Evolutionary conservation across 2,888 invertebrate genomes (phyloP).

Genomic region (Yponomeuta malinellus): DNA sequence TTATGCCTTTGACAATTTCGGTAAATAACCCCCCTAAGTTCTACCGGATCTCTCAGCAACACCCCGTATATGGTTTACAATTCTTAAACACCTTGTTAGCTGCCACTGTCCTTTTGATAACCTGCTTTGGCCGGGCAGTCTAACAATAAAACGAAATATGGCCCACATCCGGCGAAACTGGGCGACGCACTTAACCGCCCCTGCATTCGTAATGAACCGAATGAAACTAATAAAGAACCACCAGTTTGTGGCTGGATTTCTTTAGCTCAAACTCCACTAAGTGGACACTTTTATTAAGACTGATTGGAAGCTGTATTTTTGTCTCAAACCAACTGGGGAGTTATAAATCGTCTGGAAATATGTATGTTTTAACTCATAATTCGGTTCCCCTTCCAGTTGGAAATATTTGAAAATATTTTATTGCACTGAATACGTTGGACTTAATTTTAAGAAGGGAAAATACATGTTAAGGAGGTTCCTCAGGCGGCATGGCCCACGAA

Average conservation of each 20-base stretch:
- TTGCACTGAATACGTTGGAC: too few species aligned
- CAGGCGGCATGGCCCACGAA: too few species aligned
- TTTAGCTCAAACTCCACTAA: not conserved
- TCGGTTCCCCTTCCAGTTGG: too few species aligned
- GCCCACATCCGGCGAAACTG: not conserved
- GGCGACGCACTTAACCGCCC: not conserved
- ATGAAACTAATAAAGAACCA: not conserved
- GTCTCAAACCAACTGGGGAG: not conserved
- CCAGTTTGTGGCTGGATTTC: not conserved
- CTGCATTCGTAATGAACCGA: not conserved
- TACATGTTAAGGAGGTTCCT: too few species aligned
- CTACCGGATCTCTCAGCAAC: not conserved
- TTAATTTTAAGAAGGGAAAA: too few species aligned
- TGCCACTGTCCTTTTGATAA: conserved; percentile 6
- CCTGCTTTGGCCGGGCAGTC: not conserved
- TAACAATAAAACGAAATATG: conserved; percentile 5
- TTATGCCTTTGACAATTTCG: too few species aligned
- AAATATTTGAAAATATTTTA: too few species aligned
- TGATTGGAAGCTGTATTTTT: not conserved
- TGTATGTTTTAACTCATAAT: too few species aligned
- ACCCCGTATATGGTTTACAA: too few species aligned
- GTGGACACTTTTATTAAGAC: not conserved
- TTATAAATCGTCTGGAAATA: not conserved
- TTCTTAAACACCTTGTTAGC: not conserved
- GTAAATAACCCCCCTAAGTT: not conserved